These are phyloP conservation scores for Mimachlamys varia DNA, from an alignment of 2,888 invertebrate genomes.

Conservation along the genomic window DNA sequence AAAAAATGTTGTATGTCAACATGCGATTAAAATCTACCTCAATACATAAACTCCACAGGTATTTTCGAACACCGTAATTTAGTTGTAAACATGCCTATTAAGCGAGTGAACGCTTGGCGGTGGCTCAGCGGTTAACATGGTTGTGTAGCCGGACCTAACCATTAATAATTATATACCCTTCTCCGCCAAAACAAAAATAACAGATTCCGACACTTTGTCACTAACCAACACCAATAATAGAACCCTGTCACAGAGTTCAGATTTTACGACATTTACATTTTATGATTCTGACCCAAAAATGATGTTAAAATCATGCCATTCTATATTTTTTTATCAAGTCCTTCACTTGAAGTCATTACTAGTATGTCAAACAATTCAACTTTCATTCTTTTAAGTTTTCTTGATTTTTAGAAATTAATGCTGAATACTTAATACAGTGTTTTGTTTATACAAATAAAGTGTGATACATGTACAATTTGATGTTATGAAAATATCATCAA, in stretches of 20 bases:
- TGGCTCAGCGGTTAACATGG: neutral
- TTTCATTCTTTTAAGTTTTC: neutral
- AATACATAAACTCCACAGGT: neutral
- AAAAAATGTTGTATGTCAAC: neutral
- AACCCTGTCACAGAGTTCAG: neutral
- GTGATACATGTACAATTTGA: too few relatives aligned
- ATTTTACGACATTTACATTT: neutral
- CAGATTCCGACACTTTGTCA: neutral
- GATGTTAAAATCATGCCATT: neutral
- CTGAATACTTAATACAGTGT: neutral
- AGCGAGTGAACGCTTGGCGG: neutral
- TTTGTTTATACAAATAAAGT: too few relatives aligned
- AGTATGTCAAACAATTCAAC: neutral
- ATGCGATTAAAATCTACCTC: neutral
- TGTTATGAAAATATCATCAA: neutral
- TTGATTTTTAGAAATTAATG: neutral
- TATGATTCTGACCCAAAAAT: neutral
- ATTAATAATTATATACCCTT: neutral
- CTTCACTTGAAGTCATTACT: neutral
- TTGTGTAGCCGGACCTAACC: neutral
- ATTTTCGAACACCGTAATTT: constrained; percentile 2
- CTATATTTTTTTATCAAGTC: neutral
- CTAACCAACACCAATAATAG: neutral
- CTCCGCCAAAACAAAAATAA: constrained; percentile 21
- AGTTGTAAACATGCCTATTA: neutral